phyloP scores from a whole-genome alignment of 92 coral and sea anemone species.

The Porites divaricata region DNA sequence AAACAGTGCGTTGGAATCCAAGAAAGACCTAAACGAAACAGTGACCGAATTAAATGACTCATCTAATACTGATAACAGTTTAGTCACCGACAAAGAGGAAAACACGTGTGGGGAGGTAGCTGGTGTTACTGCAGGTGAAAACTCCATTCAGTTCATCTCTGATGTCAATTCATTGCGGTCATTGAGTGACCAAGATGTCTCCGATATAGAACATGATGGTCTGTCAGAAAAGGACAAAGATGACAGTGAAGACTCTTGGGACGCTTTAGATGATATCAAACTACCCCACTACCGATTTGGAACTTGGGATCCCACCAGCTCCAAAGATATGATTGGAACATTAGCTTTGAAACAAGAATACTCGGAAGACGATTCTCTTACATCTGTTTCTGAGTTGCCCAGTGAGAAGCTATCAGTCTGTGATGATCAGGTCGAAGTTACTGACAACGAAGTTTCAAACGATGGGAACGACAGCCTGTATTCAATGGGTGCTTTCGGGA shows the following conservation, averaged over 20 bases:
- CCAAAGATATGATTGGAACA: too few species aligned
- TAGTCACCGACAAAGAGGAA: neutral
- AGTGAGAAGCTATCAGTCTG: too few species aligned
- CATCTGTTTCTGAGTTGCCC: too few species aligned
- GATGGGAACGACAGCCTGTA: neutral
- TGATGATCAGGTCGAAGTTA: too few species aligned
- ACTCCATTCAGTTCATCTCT: too few species aligned
- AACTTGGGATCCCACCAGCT: neutral
- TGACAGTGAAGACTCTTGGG: conserved; percentile 10
- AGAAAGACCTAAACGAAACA: too few species aligned
- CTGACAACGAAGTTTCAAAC: too few species aligned
- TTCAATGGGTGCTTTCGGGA: neutral
- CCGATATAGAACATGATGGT: neutral
- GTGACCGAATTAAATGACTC: too few species aligned
- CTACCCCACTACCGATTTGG: neutral
- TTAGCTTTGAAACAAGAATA: too few species aligned
- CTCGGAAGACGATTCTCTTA: too few species aligned
- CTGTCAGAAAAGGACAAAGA: neutral
- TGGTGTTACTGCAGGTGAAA: neutral
- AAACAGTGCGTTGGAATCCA: neutral
- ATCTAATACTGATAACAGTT: too few species aligned
- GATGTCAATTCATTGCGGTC: too few species aligned
- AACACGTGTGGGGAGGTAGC: neutral
- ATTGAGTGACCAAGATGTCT: neutral
- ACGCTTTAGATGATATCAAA: neutral